These are phyloP conservation scores for Serranus cabrilla DNA, from an alignment of 2,797 vertebrate genomes.

Conservation along the genomic window DNA sequence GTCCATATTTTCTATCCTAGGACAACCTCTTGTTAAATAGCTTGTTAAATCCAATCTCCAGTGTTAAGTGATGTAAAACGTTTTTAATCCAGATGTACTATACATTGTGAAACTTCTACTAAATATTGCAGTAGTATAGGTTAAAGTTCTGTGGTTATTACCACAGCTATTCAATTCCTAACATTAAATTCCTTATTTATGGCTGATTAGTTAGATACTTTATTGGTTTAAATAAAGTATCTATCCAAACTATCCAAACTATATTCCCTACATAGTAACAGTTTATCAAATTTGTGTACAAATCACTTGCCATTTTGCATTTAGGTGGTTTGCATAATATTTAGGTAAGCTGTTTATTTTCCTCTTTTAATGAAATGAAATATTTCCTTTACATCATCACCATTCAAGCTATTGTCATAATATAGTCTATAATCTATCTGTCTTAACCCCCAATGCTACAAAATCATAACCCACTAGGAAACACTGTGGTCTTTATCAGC, in stretches of 20 bases:
- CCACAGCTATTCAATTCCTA: neutral
- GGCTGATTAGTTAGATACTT: neutral
- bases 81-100: too few relatives aligned
- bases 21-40: too few relatives aligned
- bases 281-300: neutral
- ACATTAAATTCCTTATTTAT: neutral
- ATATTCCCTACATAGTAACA: neutral
- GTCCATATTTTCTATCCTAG: too few relatives aligned
- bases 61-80: too few relatives aligned
- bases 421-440: slow-evolving; percentile 1
- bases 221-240: too few relatives aligned
- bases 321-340: neutral
- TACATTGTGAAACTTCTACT: too few relatives aligned
- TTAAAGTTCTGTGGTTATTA: too few relatives aligned
- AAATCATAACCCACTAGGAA: slow-evolving; percentile 34
- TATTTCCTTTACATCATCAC: neutral
- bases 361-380: neutral
- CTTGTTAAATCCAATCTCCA: too few relatives aligned
- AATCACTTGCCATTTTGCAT: neutral
- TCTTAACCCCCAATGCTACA: slow-evolving; percentile 3
- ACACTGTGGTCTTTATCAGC: slow-evolving; percentile 77
- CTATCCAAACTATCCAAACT: neutral
- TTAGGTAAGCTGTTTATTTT: neutral
- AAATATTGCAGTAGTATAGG: too few relatives aligned
- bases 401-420: neutral